These are phyloP conservation scores for Drosophila cracens DNA, from an alignment of 2,888 invertebrate genomes.

Conservation along the genomic window DNA sequence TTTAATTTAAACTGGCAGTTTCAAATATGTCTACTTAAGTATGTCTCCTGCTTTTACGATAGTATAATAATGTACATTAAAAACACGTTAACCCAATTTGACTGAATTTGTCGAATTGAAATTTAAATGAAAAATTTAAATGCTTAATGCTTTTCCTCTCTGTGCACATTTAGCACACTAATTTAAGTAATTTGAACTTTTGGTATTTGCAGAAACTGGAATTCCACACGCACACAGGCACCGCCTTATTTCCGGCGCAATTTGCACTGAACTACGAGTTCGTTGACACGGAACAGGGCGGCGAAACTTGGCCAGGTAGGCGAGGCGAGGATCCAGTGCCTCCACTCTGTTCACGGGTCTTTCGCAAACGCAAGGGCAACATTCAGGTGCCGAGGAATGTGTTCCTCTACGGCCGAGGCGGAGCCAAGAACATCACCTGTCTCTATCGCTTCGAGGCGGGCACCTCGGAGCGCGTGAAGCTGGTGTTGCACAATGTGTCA, in stretches of 20 bases:
- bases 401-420: constrained; percentile 93
- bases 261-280: constrained; percentile 93
- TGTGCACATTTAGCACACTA: constrained; percentile 29
- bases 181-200: constrained; percentile 2
- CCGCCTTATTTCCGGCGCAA: constrained; percentile 91
- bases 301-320: constrained; percentile 87
- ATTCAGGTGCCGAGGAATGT: constrained; percentile 90
- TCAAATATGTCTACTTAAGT: not conserved
- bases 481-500: constrained; percentile 90
- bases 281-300: constrained; percentile 91
- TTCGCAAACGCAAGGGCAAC: constrained; percentile 88
- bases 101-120: not conserved
- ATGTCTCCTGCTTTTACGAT: not conserved
- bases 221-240: constrained; percentile 89
- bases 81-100: not conserved
- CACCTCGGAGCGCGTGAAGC: constrained; percentile 88
- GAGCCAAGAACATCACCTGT: constrained; percentile 91
- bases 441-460: constrained; percentile 91
- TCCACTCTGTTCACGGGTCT: constrained; percentile 87
- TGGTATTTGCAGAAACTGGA: constrained; percentile 85
- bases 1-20: not conserved
- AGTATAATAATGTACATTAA: not conserved
- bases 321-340: constrained; percentile 85
- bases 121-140: not conserved
- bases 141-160: not conserved